Evolutionary conservation across 2,797 vertebrate genomes (phyloP).

Genomic region (Eutrigla gurnardus): DNA sequence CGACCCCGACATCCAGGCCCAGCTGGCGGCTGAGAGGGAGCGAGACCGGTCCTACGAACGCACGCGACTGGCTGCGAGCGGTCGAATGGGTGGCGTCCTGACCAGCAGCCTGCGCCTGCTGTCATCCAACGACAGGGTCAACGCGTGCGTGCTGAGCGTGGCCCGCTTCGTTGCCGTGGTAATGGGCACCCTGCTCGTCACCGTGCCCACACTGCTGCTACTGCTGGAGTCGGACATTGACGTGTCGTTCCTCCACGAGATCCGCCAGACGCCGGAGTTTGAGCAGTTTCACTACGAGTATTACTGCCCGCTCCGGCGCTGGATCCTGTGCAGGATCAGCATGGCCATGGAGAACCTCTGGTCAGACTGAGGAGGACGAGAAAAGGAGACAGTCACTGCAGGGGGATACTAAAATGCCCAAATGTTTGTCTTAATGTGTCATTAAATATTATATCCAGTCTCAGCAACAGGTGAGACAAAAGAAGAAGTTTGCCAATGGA

Average conservation of each 20-base stretch:
- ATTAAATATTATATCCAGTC: slow-evolving; percentile 53
- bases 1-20: slow-evolving; percentile 92
- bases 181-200: slow-evolving; percentile 90
- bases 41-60: slow-evolving; percentile 89
- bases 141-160: slow-evolving; percentile 90
- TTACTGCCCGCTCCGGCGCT: slow-evolving; percentile 95
- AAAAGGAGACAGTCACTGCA: slow-evolving; percentile 30
- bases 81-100: slow-evolving; percentile 76
- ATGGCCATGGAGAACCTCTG: slow-evolving; percentile 88
- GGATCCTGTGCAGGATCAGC: slow-evolving; percentile 92
- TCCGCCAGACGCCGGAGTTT: slow-evolving; percentile 96
- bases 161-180: slow-evolving; percentile 91
- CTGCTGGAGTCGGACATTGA: slow-evolving; percentile 97
- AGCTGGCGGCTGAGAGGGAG: slow-evolving; percentile 90
- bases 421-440: slow-evolving; percentile 67
- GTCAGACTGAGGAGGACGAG: slow-evolving; percentile 83
- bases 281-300: slow-evolving; percentile 98
- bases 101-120: slow-evolving; percentile 88
- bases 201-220: slow-evolving; percentile 93
- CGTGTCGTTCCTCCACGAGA: slow-evolving; percentile 96
- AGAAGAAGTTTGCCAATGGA: slow-evolving; percentile 28
- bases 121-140: slow-evolving; percentile 89
- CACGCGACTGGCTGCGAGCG: slow-evolving; percentile 83
- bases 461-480: slow-evolving; percentile 32
- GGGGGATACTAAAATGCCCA: slow-evolving; percentile 28